Evolutionary conservation across 2,113 vertebrate genomes (phyloP).

Genomic region (Caretta caretta): DNA sequence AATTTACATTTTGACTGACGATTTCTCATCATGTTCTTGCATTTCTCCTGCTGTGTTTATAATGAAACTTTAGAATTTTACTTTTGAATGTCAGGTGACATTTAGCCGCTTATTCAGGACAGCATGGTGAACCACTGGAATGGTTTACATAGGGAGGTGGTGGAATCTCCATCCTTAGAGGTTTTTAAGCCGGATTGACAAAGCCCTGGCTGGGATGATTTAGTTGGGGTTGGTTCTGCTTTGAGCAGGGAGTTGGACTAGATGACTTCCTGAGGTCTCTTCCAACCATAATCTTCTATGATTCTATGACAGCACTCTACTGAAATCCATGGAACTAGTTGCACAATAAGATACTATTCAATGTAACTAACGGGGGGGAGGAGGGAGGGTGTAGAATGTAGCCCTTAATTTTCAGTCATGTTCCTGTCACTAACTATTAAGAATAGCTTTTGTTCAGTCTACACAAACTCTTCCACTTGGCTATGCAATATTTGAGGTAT

Average conservation of each 20-base stretch:
- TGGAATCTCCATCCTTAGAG: too few relatives aligned
- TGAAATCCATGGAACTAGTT: neutral
- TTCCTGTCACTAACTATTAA: neutral
- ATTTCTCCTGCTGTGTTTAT: neutral
- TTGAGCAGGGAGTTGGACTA: too few relatives aligned
- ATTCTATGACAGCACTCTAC: neutral
- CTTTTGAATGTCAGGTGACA: neutral
- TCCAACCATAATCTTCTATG: too few relatives aligned
- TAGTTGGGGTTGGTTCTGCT: too few relatives aligned
- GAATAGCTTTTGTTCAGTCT: neutral
- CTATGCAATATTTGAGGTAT: neutral
- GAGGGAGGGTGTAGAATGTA: neutral
- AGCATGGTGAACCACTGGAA: too few relatives aligned
- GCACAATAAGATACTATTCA: neutral
- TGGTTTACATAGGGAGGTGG: too few relatives aligned
- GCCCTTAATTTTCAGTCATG: neutral
- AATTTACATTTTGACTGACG: neutral
- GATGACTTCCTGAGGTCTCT: too few relatives aligned
- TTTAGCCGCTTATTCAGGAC: neutral
- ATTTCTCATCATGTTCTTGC: neutral
- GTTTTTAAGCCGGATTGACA: too few relatives aligned
- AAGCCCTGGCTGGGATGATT: too few relatives aligned
- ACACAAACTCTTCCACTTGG: neutral
- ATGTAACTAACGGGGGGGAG: neutral
- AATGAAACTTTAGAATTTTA: neutral